Base-by-base conservation (phyloP, 2,888 invertebrate species). In the Drosophila mercatorum region DNA sequence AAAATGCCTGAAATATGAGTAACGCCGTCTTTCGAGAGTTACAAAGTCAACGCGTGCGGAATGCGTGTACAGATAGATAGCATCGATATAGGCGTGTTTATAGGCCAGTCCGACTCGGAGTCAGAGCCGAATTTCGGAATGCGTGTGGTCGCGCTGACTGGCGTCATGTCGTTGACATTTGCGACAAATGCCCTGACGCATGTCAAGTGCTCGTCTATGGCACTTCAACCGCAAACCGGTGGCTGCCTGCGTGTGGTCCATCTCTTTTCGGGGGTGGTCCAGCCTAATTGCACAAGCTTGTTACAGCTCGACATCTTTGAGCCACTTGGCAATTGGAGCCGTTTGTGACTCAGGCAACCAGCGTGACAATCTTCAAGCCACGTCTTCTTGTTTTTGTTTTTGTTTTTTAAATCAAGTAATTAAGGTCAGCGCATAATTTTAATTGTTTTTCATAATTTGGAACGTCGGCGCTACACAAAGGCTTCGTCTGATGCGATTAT, bases 131-230 rank as follows among this genome's bases (percentile, higher is more conserved):
- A 31, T 11, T 11, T 31, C 12, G 10, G 10, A 17, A n/a, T 53
- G 69, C 65, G 85, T 82, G 82, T 89, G 86, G 86, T 89, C 85
- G 43, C 41, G 55, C 22, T 22, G 22, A 12, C 80, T 69, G 88
- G 83, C 85, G 86, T 88, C 88, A 86, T 88, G 88, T 79, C 84
- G 87, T 85, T 85, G 84, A 85, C 89, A 88, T 88, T 85, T 86
- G 84, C 89, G 81, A 88, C 84, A 83, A 83, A 80, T 87, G 73
- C 78, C 64, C 79, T 78, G 86, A 88, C 80, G 89, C 81, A 88
- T 80, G 87, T 84, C 86, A 89, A 86, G 85, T 87, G 83, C 57
- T 44, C 52, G 72, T 52, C 72, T 64, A 40, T 60, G 58, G 17
- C 78, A 80, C 77, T 80, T 73, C 69, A 66, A 65, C 64, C 47